These are phyloP conservation scores for Aspidapion aeneum DNA, from an alignment of 2,888 invertebrate genomes.

Conservation along the genomic window DNA sequence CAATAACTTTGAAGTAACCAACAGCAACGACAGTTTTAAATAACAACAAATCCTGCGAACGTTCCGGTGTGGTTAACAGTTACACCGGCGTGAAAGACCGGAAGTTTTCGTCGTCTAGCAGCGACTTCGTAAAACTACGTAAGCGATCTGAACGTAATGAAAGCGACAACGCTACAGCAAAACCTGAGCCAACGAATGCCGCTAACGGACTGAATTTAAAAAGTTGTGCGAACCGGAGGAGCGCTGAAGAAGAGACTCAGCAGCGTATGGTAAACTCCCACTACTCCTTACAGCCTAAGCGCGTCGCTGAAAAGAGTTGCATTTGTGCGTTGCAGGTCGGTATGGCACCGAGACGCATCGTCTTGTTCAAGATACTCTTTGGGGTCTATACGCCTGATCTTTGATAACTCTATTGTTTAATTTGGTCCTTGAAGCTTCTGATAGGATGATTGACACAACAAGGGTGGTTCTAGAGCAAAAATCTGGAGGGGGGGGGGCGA, in stretches of 20 bases:
- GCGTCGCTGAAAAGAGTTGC: not conserved
- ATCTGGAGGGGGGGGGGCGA: too few relatives aligned
- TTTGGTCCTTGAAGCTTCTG: too few relatives aligned
- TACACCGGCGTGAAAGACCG: slow-evolving; percentile 5
- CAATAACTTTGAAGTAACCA: not conserved
- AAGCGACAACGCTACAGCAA: slow-evolving; percentile 1
- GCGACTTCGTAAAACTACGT: slow-evolving; percentile 6
- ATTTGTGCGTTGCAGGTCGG: not conserved
- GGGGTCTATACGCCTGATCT: too few relatives aligned
- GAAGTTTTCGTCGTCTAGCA: not conserved
- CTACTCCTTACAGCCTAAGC: slow-evolving; percentile 25
- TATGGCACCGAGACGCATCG: not conserved
- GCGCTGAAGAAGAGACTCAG: slow-evolving; percentile 9
- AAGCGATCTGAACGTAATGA: slow-evolving; percentile 7
- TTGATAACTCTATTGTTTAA: too few relatives aligned
- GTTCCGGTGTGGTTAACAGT: slow-evolving; percentile 21
- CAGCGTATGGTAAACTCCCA: slow-evolving; percentile 29
- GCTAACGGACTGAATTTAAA: slow-evolving; percentile 20
- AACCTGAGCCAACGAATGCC: slow-evolving; percentile 11
- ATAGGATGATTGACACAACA: too few relatives aligned
- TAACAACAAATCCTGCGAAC: slow-evolving; percentile 22
- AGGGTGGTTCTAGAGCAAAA: too few relatives aligned
- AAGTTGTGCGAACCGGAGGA: not conserved
- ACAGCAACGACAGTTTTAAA: slow-evolving; percentile 4
- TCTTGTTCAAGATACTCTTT: too few relatives aligned